phyloP scores from a whole-genome alignment of 30 jellyfish, hydroid and myxozoan species.

The Mastigias papua region DNA sequence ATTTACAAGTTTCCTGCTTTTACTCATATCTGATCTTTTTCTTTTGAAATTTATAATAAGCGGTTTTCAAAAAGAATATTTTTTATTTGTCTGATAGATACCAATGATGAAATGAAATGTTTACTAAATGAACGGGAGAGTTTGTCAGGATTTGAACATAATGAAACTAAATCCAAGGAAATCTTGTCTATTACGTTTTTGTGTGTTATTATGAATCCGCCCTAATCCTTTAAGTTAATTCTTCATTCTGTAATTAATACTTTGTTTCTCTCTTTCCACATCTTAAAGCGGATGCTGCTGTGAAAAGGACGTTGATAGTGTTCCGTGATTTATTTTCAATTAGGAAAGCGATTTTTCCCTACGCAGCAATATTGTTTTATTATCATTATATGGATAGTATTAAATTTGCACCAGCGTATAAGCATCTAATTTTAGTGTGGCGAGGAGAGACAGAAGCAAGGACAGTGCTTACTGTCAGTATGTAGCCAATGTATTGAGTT shows the following conservation, averaged over 20 bases:
- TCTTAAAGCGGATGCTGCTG: background rate
- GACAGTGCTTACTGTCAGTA: too few species aligned
- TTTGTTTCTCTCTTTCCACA: background rate
- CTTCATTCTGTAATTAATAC: background rate
- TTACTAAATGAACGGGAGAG: background rate
- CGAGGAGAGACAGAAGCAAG: too few species aligned
- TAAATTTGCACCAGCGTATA: too few species aligned
- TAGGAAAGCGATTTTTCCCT: background rate
- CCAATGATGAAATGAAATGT: background rate
- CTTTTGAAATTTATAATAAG: background rate
- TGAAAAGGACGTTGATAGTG: background rate
- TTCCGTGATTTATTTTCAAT: background rate
- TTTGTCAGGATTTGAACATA: background rate
- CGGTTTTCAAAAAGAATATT: background rate
- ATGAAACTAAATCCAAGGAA: background rate
- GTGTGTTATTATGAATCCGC: background rate
- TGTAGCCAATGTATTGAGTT: too few species aligned
- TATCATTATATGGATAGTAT: too few species aligned
- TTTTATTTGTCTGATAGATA: background rate
- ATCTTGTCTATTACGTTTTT: background rate
- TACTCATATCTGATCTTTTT: background rate
- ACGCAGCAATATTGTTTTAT: too few species aligned
- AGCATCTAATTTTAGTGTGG: too few species aligned
- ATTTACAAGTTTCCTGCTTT: background rate
- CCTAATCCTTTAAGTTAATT: constrained; percentile 1